These are phyloP conservation scores for Montipora sp. DNA, from an alignment of 64 coral and sea anemone genomes.

Conservation along the genomic window DNA sequence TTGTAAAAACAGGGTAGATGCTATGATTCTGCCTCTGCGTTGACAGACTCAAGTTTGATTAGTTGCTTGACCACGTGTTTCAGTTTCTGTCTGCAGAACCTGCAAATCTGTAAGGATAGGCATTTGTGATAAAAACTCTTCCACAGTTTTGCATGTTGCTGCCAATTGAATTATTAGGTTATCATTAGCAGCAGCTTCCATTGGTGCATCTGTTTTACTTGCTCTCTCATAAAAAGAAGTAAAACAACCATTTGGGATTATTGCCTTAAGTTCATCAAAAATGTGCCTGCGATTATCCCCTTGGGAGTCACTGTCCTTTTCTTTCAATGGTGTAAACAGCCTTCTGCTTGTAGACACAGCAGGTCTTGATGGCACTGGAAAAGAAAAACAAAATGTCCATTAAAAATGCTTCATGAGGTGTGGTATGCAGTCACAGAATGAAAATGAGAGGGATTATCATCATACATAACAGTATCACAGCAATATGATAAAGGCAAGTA, in stretches of 20 bases:
- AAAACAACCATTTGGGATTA: constrained; percentile 20
- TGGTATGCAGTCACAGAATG: too few species aligned
- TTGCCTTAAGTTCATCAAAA: constrained; percentile 4
- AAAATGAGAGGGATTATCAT: too few species aligned
- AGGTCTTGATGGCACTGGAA: not conserved
- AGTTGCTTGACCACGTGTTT: not conserved
- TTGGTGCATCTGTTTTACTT: not conserved
- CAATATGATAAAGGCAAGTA: too few species aligned
- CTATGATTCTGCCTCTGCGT: constrained; percentile 29
- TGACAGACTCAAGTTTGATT: not conserved
- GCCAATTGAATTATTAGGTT: constrained; percentile 14
- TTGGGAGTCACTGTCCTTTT: not conserved
- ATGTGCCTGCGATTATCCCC: not conserved
- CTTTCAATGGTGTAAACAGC: not conserved
- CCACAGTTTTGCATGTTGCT: not conserved
- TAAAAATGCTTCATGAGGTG: too few species aligned
- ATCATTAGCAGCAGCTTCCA: not conserved
- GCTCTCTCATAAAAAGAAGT: not conserved
- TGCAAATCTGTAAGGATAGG: not conserved
- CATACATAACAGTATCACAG: too few species aligned
- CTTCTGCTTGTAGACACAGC: not conserved
- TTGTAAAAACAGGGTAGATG: constrained; percentile 37
- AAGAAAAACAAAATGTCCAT: constrained; percentile 15
- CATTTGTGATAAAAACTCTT: constrained; percentile 30
- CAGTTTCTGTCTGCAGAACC: not conserved